Evolutionary conservation across 2,113 vertebrate species (phyloP).

Genomic region (Diphyllodes magnificus): DNA sequence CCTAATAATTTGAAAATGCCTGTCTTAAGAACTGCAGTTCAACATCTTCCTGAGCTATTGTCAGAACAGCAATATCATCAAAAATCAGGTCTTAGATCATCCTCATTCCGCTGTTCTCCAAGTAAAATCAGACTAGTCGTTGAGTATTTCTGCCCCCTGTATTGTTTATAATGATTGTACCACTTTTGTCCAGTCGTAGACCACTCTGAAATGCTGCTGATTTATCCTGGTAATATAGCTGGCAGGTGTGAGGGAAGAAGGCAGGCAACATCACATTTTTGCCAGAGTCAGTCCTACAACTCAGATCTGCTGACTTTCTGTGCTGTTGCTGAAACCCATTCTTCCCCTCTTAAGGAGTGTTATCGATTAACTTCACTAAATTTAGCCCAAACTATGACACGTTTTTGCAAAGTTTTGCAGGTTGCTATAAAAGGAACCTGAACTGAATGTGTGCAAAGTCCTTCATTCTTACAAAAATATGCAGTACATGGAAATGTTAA

Average conservation of each 20-base stretch:
- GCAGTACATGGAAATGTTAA: background rate
- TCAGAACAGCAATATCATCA: background rate
- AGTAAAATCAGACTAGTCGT: background rate
- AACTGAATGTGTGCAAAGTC: background rate
- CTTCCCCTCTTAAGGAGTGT: background rate
- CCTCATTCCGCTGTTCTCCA: background rate
- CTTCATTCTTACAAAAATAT: conserved; percentile 24
- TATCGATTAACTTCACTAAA: conserved; percentile 1
- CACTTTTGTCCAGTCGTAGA: background rate
- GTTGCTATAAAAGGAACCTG: conserved; percentile 3
- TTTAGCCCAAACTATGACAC: background rate
- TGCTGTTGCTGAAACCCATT: background rate
- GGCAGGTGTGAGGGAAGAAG: background rate
- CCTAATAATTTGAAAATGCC: background rate
- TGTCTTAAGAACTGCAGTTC: background rate
- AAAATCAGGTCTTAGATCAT: background rate
- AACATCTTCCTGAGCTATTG: background rate
- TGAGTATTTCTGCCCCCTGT: background rate
- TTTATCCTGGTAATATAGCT: background rate
- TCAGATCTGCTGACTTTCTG: background rate
- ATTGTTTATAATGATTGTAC: background rate
- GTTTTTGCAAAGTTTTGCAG: conserved; percentile 2
- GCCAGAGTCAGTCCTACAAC: background rate
- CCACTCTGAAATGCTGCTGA: background rate
- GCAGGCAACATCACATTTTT: background rate